Base-by-base conservation (phyloP, 1,140 invertebrate genomes). In the Limonius californicus region DNA sequence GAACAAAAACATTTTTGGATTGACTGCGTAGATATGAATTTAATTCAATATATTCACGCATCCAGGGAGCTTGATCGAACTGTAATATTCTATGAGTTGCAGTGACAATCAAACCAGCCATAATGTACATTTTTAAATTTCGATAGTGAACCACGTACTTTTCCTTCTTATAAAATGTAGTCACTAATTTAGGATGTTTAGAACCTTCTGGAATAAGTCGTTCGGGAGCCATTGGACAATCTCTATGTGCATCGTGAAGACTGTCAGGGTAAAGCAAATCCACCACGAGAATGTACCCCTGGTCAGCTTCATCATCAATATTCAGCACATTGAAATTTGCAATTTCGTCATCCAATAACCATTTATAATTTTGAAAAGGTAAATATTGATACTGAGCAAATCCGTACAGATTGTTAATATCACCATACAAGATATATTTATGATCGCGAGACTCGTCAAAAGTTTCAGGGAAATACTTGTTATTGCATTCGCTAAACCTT, bases 351-450 rank as follows among this genome's bases (percentile, higher is more conserved):
- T 64, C 21, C 55, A 9, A 27, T 27, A 65, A 57, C 77, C 77
- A 83, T 64, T 77, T 57, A 74, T 81, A 83, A 23, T 70, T 59
- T 27, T 61, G 59, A 14, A 59, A 64, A 16, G 78, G 79, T 30
- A 82, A 68, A 56, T 62, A 67, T 64, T 76, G 63, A 11, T 68
- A 74, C 77, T 82, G 79, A 9, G 75, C 73, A 58, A 65, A 76
- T 15, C 80, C 80, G 74, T 84, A 83, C 42, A 82, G 68, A 73
- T 83, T 81, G 63, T 79, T 81, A 9, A 67, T 74, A 77, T 82
- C 80, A 1, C 75, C 70, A 70, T 82, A 80, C 14, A 70, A 64
- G 20, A 81, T 47, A 58, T 62, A 79, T 57, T 27, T 27, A 4
- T 3, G 9, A 27, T 3, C 3, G 3, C 9, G 3, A 3, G 23